Evolutionary conservation across 2,113 vertebrate genomes (phyloP), one percentile per base, ranked within the genome.

Genomic region (Microcebus jonahi): DNA sequence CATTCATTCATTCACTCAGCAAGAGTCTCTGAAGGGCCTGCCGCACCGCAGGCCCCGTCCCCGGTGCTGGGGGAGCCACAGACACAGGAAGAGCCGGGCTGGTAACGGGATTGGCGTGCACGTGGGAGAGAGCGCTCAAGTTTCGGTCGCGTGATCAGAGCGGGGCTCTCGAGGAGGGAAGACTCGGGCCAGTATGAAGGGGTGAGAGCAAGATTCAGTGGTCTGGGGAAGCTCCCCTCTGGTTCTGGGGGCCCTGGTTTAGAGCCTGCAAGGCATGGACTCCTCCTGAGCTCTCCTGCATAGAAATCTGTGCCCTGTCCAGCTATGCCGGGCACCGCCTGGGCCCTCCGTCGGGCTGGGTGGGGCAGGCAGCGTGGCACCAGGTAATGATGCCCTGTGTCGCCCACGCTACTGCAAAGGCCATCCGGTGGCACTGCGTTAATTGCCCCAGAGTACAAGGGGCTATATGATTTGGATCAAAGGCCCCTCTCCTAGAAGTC

Each of bases 391-490:
- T 97, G 4, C 34, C 76, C 50, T 48, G 9, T 42, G 71, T 92
- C 79, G 80, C 96, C 97, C 94, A 96, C 71, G 8, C 31, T 3
- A 86, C 63, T 1, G 59, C 25, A 53, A 95, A 88, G 48, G 87
- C 96, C 90, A 82, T 90, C 85, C 82, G 45, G 84, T 67, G 94
- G 79, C 91, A 96, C 90, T 79, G 5, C 17, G 92, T 97, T 98
- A 97, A 97, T 98, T 97, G 95, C 86, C 96, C 86, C 21, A 23
- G 86, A 96, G 65, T 97, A 93, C 95, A 88, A 97, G 97, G 86
- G 90, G 76, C 94, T 63, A 10, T 95, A 86, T 97, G 97, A 98
- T 98, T 97, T 97, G 96, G 91, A 97, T 97, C 97, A 97, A 98
- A 98, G 92, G 50, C 48, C 97, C 81, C 59, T 96, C 94, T 94